Conservation (phyloP, 2,888 invertebrate species). For the Loripinus fragilis region DNA sequence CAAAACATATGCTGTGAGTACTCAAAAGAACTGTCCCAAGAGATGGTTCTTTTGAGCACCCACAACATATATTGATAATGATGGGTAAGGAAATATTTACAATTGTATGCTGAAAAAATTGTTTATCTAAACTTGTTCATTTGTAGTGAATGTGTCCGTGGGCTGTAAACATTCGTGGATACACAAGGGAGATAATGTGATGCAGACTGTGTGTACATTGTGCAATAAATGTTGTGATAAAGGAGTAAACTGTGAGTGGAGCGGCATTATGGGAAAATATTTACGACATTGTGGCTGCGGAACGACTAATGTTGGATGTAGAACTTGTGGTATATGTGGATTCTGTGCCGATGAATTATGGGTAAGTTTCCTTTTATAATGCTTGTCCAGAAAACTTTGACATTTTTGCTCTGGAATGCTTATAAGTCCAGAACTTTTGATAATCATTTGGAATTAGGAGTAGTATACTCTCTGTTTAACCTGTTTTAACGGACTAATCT, state of each 20-base stretch:
- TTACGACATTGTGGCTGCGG: slow-evolving; percentile 70
- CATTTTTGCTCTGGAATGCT: too few relatives aligned
- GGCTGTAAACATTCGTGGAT: slow-evolving; percentile 74
- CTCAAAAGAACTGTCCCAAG: too few relatives aligned
- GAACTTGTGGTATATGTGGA: slow-evolving; percentile 75
- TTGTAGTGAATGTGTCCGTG: slow-evolving; percentile 74
- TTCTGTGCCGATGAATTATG: slow-evolving; percentile 71
- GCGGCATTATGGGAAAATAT: slow-evolving; percentile 67
- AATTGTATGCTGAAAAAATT: background rate
- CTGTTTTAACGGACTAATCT: too few relatives aligned
- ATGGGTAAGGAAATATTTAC: too few relatives aligned
- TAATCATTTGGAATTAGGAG: too few relatives aligned
- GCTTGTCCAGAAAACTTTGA: too few relatives aligned
- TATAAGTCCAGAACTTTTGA: too few relatives aligned
- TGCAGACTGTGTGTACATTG: slow-evolving; percentile 73
- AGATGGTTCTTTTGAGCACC: too few relatives aligned
- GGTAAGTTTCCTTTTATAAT: slow-evolving; percentile 56
- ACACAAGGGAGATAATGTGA: slow-evolving; percentile 39
- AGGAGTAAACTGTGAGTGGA: slow-evolving; percentile 67
- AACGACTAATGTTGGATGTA: slow-evolving; percentile 68
- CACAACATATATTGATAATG: too few relatives aligned
- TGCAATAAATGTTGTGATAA: slow-evolving; percentile 73
- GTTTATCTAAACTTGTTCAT: slow-evolving; percentile 1
- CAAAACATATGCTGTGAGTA: too few relatives aligned
- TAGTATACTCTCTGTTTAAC: too few relatives aligned